A percentile compares a stretch with the other conserved stretches of the same genome.
phyloP scores from a whole-genome alignment of 2,797 vertebrate genomes.

The Intellagama lesueurii region DNA sequence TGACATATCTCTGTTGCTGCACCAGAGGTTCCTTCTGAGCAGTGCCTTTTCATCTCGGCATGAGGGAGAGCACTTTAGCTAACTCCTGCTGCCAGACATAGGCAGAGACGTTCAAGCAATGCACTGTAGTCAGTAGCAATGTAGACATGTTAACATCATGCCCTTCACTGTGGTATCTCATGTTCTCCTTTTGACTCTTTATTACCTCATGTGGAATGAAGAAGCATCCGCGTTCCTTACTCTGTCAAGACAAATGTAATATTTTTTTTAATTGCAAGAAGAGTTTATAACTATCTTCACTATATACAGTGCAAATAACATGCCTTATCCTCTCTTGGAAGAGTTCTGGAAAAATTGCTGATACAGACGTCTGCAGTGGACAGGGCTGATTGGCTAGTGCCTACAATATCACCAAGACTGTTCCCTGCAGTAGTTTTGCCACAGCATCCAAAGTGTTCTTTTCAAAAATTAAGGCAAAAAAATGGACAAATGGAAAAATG shows the following conservation, averaged over 20 bases:
- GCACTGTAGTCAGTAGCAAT: background rate
- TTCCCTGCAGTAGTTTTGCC: background rate
- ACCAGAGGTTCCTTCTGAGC: conserved; percentile 8
- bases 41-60: conserved; percentile 29
- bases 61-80: conserved; percentile 12
- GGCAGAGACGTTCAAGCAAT: background rate
- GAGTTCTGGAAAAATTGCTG: background rate
- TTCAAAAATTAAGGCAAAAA: background rate
- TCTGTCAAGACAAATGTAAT: background rate
- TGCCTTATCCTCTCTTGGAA: background rate
- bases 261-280: background rate
- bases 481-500: background rate
- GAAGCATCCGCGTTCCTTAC: conserved; percentile 11
- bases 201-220: conserved; percentile 19
- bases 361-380: background rate
- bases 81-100: conserved; percentile 27
- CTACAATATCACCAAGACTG: background rate
- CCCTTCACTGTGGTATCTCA: background rate
- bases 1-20: conserved; percentile 4
- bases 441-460: background rate
- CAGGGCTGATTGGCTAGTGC: background rate
- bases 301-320: background rate
- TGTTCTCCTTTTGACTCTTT: background rate
- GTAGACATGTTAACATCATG: conserved; percentile 6
- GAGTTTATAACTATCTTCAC: background rate